phyloP scores from a whole-genome alignment of 2,113 vertebrate genomes.

The Oncorhynchus mykiss region DNA sequence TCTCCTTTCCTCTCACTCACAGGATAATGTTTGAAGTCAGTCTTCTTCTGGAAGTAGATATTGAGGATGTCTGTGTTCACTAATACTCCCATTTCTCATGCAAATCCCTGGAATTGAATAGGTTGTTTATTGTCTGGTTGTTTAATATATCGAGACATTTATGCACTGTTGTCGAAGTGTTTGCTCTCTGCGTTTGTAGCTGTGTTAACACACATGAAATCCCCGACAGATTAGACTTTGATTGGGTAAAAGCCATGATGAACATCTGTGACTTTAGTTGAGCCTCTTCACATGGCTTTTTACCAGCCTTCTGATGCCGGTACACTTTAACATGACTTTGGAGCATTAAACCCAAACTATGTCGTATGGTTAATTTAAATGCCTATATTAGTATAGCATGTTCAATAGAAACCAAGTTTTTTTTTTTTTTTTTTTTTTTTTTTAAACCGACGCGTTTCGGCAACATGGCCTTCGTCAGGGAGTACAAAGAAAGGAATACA shows the following conservation, averaged over 20 bases:
- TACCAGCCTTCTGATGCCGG: conserved; percentile 25
- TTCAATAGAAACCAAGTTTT: no score
- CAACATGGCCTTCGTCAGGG: no score
- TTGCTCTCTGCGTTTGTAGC: conserved; percentile 63
- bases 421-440: no score
- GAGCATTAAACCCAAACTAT: conserved; percentile 36
- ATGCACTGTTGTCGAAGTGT: conserved; percentile 70
- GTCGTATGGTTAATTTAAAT: conserved; percentile 14
- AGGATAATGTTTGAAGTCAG: conserved; percentile 68
- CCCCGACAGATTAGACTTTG: conserved; percentile 73
- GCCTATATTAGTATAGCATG: no score
- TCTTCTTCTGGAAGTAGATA: conserved; percentile 43
- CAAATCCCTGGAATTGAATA: conserved; percentile 74
- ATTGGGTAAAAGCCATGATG: conserved; percentile 65
- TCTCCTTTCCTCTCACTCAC: conserved; percentile 60
- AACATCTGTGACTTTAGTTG: conserved; percentile 57
- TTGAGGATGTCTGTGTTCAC: conserved; percentile 46
- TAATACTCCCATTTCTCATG: conserved; percentile 74
- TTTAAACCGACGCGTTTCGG: no score
- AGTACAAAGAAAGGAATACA: no score
- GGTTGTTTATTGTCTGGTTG: conserved; percentile 73
- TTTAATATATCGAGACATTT: conserved; percentile 73
- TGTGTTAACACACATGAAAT: conserved; percentile 75
- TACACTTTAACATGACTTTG: conserved; percentile 27
- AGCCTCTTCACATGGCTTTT: conserved; percentile 34